phyloP scores from a whole-genome alignment of 1,140 invertebrate species.

The Aphaenogaster floridana region DNA sequence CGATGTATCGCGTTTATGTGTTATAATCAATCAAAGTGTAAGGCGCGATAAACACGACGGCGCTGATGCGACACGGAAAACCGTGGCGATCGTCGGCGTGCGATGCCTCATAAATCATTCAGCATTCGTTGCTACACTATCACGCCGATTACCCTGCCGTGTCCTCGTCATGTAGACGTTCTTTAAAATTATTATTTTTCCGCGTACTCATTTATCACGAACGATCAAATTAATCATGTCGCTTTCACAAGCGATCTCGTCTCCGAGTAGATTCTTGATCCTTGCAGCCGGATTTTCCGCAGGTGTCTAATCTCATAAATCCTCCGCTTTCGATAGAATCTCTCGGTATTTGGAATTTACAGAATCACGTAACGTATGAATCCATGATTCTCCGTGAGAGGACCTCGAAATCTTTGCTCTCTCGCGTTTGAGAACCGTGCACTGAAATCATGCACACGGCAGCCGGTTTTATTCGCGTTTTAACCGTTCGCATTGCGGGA shows the following conservation, averaged over 20 bases:
- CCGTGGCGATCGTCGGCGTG: slow-evolving; percentile 1
- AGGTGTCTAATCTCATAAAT: not conserved
- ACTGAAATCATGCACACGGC: not conserved
- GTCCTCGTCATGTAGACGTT: slow-evolving; percentile 8
- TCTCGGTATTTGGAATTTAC: not conserved
- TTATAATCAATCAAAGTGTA: slow-evolving; percentile 53
- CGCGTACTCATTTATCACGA: slow-evolving; percentile 19
- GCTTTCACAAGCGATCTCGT: not conserved
- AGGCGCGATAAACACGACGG: slow-evolving; percentile 33
- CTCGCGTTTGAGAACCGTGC: not conserved
- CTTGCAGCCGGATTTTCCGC: not conserved
- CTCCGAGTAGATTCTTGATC: not conserved
- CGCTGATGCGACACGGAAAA: slow-evolving; percentile 30
- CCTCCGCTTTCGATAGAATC: not conserved
- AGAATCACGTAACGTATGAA: not conserved
- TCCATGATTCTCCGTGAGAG: too few species aligned
- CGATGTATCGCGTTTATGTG: not conserved
- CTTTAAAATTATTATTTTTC: slow-evolving; percentile 27
- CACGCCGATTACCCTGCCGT: slow-evolving; percentile 31
- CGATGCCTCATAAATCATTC: slow-evolving; percentile 38
- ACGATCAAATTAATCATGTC: not conserved
- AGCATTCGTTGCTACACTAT: slow-evolving; percentile 37
- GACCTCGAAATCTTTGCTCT: not conserved
- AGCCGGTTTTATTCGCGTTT: slow-evolving; percentile 46
- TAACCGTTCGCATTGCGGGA: slow-evolving; percentile 11